These are phyloP conservation scores for Eristalinus sepulchralis DNA, from an alignment of 2,888 invertebrate species.

Conservation along the genomic window DNA sequence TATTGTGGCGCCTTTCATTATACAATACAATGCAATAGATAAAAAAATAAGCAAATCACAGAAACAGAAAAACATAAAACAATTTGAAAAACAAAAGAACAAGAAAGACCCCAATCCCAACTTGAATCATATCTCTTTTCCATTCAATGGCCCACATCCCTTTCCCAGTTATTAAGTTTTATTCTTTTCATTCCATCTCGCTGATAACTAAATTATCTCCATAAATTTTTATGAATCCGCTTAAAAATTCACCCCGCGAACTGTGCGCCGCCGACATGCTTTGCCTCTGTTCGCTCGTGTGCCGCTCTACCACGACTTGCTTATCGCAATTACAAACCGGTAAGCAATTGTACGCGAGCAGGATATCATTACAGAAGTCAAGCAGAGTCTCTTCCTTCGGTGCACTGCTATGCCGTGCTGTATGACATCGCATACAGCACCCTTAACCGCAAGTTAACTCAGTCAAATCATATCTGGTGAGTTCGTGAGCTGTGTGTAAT, in stretches of 20 bases:
- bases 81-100: slow-evolving; percentile 24
- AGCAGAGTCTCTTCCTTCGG: slow-evolving; percentile 37
- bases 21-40: slow-evolving; percentile 6
- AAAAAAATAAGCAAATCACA: background rate
- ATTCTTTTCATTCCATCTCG: slow-evolving; percentile 66
- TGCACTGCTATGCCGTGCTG: background rate
- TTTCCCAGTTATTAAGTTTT: slow-evolving; percentile 62
- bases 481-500: slow-evolving; percentile 46
- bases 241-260: slow-evolving; percentile 67
- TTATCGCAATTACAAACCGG: slow-evolving; percentile 71
- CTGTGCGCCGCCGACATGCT: slow-evolving; percentile 34
- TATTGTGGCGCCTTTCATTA: slow-evolving; percentile 1
- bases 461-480: slow-evolving; percentile 43
- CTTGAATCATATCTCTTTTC: slow-evolving; percentile 42
- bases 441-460: slow-evolving; percentile 43
- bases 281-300: slow-evolving; percentile 14
- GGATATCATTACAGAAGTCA: slow-evolving; percentile 48
- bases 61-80: background rate
- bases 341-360: slow-evolving; percentile 66
- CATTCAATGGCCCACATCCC: slow-evolving; percentile 42
- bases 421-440: background rate
- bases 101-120: slow-evolving; percentile 17
- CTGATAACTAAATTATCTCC: slow-evolving; percentile 70
- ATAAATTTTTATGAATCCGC: slow-evolving; percentile 71
- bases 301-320: slow-evolving; percentile 14